These are phyloP conservation scores for Pseudeuparius sepicola DNA, from an alignment of 2,888 invertebrate genomes.

Conservation along the genomic window DNA sequence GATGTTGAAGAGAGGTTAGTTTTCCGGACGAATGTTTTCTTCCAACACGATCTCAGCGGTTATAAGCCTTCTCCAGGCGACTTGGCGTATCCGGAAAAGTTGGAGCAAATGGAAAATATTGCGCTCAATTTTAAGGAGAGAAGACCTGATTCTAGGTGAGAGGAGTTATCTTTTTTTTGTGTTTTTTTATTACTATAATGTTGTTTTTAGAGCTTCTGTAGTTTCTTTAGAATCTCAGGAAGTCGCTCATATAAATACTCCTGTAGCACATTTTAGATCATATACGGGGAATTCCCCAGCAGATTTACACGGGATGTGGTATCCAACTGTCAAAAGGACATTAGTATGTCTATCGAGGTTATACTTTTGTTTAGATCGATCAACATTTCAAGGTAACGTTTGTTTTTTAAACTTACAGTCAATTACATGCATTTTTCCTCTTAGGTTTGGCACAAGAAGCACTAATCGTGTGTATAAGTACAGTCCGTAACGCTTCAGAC, in stretches of 20 bases:
- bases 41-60: slow-evolving; percentile 80
- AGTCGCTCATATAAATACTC: slow-evolving; percentile 52
- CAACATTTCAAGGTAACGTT: slow-evolving; percentile 86
- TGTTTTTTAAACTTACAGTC: slow-evolving; percentile 1
- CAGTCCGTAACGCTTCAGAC: slow-evolving; percentile 70
- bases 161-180: background rate
- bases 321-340: slow-evolving; percentile 92
- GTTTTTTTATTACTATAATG: too few species aligned
- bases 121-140: slow-evolving; percentile 32
- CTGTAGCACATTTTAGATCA: slow-evolving; percentile 38
- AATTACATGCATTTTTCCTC: too few species aligned
- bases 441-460: slow-evolving; percentile 81
- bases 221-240: slow-evolving; percentile 63
- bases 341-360: slow-evolving; percentile 89
- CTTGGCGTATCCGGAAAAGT: slow-evolving; percentile 94
- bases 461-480: slow-evolving; percentile 82
- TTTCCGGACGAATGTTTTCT: slow-evolving; percentile 88
- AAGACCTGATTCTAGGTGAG: slow-evolving; percentile 55
- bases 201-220: slow-evolving; percentile 50
- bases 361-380: slow-evolving; percentile 84
- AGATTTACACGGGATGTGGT: slow-evolving; percentile 99
- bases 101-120: slow-evolving; percentile 87
- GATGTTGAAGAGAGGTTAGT: slow-evolving; percentile 96
- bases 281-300: slow-evolving; percentile 45
- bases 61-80: slow-evolving; percentile 90